These are phyloP conservation scores for Eueremaeus valkanovi DNA, from an alignment of 2,888 invertebrate species.

Conservation along the genomic window DNA sequence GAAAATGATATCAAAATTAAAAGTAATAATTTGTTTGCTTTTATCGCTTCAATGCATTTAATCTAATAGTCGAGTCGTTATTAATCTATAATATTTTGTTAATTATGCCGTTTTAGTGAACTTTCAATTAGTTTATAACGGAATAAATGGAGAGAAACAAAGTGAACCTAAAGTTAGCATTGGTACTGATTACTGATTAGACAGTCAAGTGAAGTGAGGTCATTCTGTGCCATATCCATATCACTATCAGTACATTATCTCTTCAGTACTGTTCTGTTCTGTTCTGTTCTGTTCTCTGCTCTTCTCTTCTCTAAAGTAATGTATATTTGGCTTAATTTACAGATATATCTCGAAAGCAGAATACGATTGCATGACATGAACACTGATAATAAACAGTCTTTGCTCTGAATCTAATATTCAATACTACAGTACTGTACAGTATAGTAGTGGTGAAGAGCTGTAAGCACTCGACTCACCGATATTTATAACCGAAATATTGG, in stretches of 20 bases:
- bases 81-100: conserved; percentile 18
- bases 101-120: background rate
- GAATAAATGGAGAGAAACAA: too few species aligned
- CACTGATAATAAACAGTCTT: conserved; percentile 24
- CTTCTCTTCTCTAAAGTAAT: background rate
- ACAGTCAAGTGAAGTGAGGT: conserved; percentile 30
- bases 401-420: background rate
- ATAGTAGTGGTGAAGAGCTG: background rate
- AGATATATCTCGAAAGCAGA: conserved; percentile 3
- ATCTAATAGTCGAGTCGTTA: background rate
- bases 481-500: background rate
- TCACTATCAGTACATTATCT: background rate
- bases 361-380: conserved; percentile 26
- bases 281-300: background rate
- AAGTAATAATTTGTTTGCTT: conserved; percentile 8
- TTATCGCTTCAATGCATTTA: conserved; percentile 12
- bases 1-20: background rate
- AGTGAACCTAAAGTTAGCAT: background rate
- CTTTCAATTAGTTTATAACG: conserved; percentile 4
- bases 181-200: conserved; percentile 20
- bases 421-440: background rate
- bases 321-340: background rate
- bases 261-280: background rate
- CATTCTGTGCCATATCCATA: conserved; percentile 9
- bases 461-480: too few species aligned